Percentiles rank a stretch among this genome's conserved stretches.
Conservation (phyloP, 2,888 invertebrate genomes). For the Andrena fulva region DNA sequence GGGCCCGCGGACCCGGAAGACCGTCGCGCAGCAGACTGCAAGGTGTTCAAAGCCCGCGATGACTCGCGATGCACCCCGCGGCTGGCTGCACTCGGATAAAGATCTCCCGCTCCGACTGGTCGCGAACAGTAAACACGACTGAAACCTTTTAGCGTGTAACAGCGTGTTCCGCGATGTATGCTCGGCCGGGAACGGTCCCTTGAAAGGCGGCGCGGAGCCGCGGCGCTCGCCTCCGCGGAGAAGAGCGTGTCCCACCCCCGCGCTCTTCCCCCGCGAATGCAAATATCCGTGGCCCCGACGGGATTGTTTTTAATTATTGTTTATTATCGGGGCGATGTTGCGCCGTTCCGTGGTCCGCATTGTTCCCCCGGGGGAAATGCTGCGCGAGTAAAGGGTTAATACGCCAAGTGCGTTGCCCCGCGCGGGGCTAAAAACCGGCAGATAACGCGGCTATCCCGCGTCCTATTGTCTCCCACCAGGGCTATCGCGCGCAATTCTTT, state of each 20-base stretch:
- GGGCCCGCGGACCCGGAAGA: slow-evolving; percentile 40
- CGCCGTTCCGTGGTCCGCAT: slow-evolving; percentile 22
- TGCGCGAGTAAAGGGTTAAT: slow-evolving; percentile 47
- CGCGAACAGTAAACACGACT: slow-evolving; percentile 34
- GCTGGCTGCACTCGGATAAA: slow-evolving; percentile 48
- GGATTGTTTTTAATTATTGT: slow-evolving; percentile 65
- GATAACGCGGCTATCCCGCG: slow-evolving; percentile 22
- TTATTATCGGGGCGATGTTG: slow-evolving; percentile 55
- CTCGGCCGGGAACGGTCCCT: background rate
- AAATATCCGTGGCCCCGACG: slow-evolving; percentile 41
- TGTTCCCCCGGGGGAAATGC: slow-evolving; percentile 40
- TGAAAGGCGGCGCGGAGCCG: background rate
- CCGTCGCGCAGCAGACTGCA: slow-evolving; percentile 33
- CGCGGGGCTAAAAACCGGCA: slow-evolving; percentile 21
- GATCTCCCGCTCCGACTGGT: slow-evolving; percentile 44
- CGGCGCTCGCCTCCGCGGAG: background rate
- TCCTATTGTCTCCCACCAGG: slow-evolving; percentile 29
- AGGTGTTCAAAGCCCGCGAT: slow-evolving; percentile 51
- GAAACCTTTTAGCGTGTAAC: slow-evolving; percentile 33
- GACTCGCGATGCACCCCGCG: slow-evolving; percentile 37
- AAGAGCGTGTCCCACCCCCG: background rate
- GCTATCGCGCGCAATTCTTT: slow-evolving; percentile 43
- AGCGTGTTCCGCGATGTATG: slow-evolving; percentile 27
- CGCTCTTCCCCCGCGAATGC: background rate
- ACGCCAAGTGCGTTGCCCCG: slow-evolving; percentile 36